phyloP scores from a whole-genome alignment of 2,797 vertebrate genomes.

The Peromyscus attwateri region DNA sequence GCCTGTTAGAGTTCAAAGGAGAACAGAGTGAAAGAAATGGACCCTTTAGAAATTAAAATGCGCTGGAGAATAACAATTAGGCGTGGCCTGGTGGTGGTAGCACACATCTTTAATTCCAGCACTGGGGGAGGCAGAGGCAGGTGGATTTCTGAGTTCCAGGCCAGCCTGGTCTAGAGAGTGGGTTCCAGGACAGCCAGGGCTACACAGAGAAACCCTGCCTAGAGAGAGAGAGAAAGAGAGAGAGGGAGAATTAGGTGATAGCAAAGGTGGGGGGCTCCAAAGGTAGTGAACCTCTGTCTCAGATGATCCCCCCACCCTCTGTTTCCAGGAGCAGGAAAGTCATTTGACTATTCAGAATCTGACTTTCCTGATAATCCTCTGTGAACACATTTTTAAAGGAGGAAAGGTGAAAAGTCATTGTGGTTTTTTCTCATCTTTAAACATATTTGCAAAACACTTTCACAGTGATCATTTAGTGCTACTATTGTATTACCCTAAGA shows the following conservation, averaged over 20 bases:
- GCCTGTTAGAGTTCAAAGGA: neutral
- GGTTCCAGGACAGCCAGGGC: neutral
- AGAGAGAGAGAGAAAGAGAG: neutral
- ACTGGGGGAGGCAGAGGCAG: neutral
- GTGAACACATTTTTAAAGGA: neutral
- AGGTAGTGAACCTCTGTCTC: neutral
- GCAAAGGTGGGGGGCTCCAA: neutral
- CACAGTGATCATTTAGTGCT: neutral
- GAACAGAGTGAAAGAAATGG: neutral
- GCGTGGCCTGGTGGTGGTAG: rapidly evolving
- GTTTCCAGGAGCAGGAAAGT: neutral
- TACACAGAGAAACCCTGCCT: neutral
- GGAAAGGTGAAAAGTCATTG: neutral
- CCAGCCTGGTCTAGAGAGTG: neutral
- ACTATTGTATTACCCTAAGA: neutral
- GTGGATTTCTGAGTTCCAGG: neutral
- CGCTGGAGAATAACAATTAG: neutral
- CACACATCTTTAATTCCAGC: too few relatives aligned
- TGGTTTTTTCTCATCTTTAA: constrained; percentile 25
- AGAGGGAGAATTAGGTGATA: neutral
- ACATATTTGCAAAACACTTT: constrained; percentile 22
- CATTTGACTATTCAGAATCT: neutral
- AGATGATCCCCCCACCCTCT: neutral
- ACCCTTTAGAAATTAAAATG: neutral
- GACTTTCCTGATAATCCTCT: neutral